Percentiles rank a stretch among this genome's conserved stretches.
Evolutionary conservation across 2,888 invertebrate genomes (phyloP).

Genomic region (Macroteleia sp.): DNA sequence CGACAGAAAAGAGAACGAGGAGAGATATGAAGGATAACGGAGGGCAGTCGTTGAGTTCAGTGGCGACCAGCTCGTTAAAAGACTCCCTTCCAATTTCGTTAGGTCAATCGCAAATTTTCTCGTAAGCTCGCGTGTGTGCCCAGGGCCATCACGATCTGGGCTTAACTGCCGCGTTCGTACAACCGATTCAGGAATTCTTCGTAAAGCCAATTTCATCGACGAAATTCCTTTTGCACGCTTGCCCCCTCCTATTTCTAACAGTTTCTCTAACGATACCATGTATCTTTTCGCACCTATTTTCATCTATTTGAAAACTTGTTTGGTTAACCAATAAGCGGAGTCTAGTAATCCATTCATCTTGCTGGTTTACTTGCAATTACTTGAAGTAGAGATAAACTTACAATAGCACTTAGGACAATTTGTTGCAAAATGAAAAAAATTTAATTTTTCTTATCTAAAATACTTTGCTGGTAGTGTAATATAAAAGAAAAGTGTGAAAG

Average conservation of each 20-base stretch:
- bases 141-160: constrained; percentile 83
- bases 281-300: too few relatives aligned
- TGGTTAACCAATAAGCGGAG: too few relatives aligned
- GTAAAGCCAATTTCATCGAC: constrained; percentile 80
- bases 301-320: too few relatives aligned
- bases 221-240: constrained; percentile 78
- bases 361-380: too few relatives aligned
- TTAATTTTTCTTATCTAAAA: too few relatives aligned
- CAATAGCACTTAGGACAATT: too few relatives aligned
- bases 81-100: constrained; percentile 79
- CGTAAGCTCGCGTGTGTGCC: constrained; percentile 83
- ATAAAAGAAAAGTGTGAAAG: too few relatives aligned
- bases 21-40: constrained; percentile 29
- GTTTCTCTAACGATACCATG: constrained; percentile 21
- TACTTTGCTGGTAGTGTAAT: too few relatives aligned
- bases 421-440: too few relatives aligned
- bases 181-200: constrained; percentile 82
- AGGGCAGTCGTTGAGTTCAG: constrained; percentile 68
- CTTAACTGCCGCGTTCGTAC: constrained; percentile 81
- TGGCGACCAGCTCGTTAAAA: constrained; percentile 78
- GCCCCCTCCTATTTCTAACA: constrained; percentile 64
- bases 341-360: too few relatives aligned
- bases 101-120: constrained; percentile 84
- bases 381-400: too few relatives aligned
- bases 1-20: constrained; percentile 43